Conservation (phyloP, 2,797 vertebrate genomes). For the Hyperoplus lanceolatus region DNA sequence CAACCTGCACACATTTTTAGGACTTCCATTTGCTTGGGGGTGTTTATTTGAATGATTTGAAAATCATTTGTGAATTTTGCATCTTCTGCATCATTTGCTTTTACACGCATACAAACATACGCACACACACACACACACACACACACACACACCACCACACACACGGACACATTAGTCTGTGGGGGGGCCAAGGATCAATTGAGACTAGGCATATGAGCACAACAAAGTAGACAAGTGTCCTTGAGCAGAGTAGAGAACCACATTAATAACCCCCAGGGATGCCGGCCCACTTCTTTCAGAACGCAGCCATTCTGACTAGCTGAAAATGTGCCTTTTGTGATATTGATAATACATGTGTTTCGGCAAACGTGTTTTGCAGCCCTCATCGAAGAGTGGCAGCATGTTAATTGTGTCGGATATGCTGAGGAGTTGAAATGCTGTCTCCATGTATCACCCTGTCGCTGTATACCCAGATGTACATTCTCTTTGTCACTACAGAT, state of each 20-base stretch:
- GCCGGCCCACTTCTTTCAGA: conserved; percentile 40
- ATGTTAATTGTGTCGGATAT: conserved; percentile 31
- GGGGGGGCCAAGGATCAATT: conserved; percentile 58
- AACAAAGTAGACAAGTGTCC: conserved; percentile 71
- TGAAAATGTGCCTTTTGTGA: conserved; percentile 15
- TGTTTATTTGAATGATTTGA: conserved; percentile 22
- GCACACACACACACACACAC: background rate
- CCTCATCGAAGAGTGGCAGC: conserved; percentile 35
- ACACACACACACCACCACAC: no score
- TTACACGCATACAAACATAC: background rate
- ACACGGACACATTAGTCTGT: background rate
- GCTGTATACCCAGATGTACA: conserved; percentile 6
- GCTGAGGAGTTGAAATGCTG: conserved; percentile 10
- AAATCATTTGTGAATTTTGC: conserved; percentile 7
- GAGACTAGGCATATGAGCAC: conserved; percentile 50
- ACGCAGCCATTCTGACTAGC: conserved; percentile 24
- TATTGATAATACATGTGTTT: conserved; percentile 43
- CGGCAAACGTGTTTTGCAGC: conserved; percentile 31
- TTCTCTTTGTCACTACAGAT: conserved; percentile 39
- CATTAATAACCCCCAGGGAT: conserved; percentile 63
- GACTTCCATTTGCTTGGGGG: background rate
- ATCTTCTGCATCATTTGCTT: background rate
- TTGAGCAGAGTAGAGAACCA: conserved; percentile 65
- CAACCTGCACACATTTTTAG: background rate
- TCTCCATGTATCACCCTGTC: conserved; percentile 42